Base-by-base conservation (phyloP, 1,140 invertebrate genomes). In the Tetranychus cinnabarinus region DNA sequence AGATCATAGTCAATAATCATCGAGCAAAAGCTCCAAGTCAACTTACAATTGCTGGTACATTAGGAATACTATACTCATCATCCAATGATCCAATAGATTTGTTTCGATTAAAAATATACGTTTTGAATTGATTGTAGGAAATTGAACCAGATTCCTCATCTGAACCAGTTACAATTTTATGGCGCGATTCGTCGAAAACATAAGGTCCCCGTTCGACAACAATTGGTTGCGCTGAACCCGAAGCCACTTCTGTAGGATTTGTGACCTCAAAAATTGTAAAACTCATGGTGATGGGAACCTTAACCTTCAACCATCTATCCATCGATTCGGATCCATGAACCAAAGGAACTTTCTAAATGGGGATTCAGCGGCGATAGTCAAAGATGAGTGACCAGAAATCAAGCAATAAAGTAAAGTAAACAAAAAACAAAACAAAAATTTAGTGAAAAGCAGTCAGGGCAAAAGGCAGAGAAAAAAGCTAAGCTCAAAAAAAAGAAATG, bases 221-320 rank as follows among this genome's bases (percentile, higher is more conserved):
- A 52, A 81, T 74, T 1, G 88, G 87, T 52, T 70, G 87, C 89
- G 15, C 50, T 7, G n/a, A 31, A 31, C 50, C 50, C 1, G n/a
- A 12, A 3, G 50, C n/a, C 13, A 56, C 55, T 35, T 56, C 55
- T 15, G 33, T 5, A 6, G 33, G 13, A 37, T 56, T 56, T 31
- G 55, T 56, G 4, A 56, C 55, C 33, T 56, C 36, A 10, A 56
- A 56, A 12, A 56, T 31, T 15, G 36, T 36, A 34, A 56, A 56
- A 3, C 36, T 56, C 33, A 56, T 56, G 1, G 55, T 56, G 6
- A 56, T 56, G 33, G 55, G 55, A 56, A 56, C 55, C 12, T 35
- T 37, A 36, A 56, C 34, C 13, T 35, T 36, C 12, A 15, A n/a
- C 33, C 33, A 56, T 34, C 36, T 34, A 35, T 56, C 55, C 15